Base-by-base conservation (phyloP, 2,797 vertebrate genomes). In the Lagothrix lagotricha region DNA sequence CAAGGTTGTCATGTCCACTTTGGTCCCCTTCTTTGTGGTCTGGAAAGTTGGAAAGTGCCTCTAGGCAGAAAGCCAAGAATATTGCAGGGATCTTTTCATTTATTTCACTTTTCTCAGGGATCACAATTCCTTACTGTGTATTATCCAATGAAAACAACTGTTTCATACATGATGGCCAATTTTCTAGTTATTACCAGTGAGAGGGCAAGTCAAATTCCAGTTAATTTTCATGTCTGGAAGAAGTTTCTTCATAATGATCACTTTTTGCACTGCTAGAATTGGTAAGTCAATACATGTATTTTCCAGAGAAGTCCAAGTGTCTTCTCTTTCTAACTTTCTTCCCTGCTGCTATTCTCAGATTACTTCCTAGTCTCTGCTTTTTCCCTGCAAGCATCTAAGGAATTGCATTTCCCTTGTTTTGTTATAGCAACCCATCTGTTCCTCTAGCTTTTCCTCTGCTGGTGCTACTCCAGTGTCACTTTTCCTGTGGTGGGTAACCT, bases 61-160 rank as follows among this genome's bases (percentile, higher is more conserved):
- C 48, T 4, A 64, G 50, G 57, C 77, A 80, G 54, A 94, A 90
- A 58, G 22, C 72, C 46, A 70, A 73, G n/a, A 61, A 22, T 19
- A 57, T 33, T 17, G 75, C 12, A 41, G 7, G 19, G 39, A 82
- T 93, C 52, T 50, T 26, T 94, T 50, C 54, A 36, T 79, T 95
- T 79, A 36, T 36, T 79, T 58, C 73, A 70, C 48, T 88, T 58
- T 67, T 88, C 44, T 73, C 13, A 28, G 50, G 57, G 92, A 48
- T n/a, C 84, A 44, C 67, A 85, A 28, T 61, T 67, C 72, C 7
- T 7, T 4, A 22, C 76, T 84, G 46, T 58, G 36, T 83, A 22
- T 77, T 92, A 54, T 67, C 86, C 7, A 52, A n/a, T 81, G 88
- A 84, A 96, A 96, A 89, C n/a, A 92, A 64, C 77, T n/a, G 22